Evolutionary conservation across 2,888 invertebrate species (phyloP).

Genomic region (Cataglyphis cursor): DNA sequence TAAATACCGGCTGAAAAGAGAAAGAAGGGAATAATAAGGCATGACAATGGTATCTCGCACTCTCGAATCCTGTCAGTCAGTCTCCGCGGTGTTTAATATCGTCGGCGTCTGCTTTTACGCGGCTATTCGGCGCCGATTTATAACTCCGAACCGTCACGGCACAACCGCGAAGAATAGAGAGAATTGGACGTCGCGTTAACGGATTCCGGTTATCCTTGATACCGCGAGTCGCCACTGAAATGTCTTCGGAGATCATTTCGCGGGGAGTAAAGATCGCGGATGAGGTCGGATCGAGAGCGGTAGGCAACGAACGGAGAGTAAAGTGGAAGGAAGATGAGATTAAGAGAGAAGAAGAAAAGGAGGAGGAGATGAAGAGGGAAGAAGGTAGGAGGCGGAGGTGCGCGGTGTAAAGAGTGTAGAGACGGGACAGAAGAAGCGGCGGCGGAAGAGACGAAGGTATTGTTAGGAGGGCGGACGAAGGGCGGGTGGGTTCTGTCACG

Average conservation of each 20-base stretch:
- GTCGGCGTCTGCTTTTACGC: conserved; percentile 68
- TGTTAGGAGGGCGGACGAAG: conserved; percentile 82
- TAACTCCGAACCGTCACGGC: conserved; percentile 54
- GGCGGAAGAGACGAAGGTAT: conserved; percentile 77
- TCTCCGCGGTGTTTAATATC: conserved; percentile 47
- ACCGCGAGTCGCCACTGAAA: conserved; percentile 56
- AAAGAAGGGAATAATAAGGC: background rate
- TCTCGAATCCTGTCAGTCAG: conserved; percentile 41
- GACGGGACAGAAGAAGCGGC: conserved; percentile 61
- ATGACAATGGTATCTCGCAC: background rate
- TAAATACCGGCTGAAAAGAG: conserved; percentile 58
- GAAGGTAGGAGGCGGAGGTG: conserved; percentile 50
- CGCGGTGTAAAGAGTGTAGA: conserved; percentile 50
- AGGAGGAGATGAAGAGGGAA: conserved; percentile 5
- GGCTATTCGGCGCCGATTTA: conserved; percentile 70
- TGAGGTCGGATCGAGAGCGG: conserved; percentile 53
- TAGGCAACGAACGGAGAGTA: conserved; percentile 59
- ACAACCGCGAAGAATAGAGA: conserved; percentile 50
- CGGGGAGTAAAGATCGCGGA: conserved; percentile 52
- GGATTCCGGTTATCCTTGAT: conserved; percentile 69
- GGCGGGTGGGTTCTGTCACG: conserved; percentile 84
- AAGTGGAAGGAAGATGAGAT: conserved; percentile 54
- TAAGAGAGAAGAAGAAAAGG: conserved; percentile 30
- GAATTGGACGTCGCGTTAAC: conserved; percentile 73
- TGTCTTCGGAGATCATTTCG: conserved; percentile 53